Evolutionary conservation across 2,113 vertebrate species (phyloP), one percentile per base, ranked within the genome.

Genomic region (Gopherus flavomarginatus): DNA sequence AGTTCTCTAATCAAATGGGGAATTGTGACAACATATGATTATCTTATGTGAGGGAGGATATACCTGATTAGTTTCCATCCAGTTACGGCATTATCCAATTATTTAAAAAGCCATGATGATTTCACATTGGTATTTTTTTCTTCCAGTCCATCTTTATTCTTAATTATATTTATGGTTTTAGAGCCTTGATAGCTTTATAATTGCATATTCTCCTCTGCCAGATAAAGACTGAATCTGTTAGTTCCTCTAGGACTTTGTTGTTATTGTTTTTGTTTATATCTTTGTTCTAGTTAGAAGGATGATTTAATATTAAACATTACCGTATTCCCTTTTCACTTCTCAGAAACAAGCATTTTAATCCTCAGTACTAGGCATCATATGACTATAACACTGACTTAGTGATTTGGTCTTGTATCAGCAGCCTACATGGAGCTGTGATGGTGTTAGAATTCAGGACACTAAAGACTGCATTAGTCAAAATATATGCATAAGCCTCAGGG

Each of bases 131-230:
- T 96, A 57, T 97, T 97, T 95, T 95, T 96, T 89, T 89, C 29
- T 90, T 87, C 50, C 92, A 85, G 78, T 62, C 31, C 90, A 83
- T 96, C 92, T 97, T 95, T 94, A 94, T 95, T 97, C 94, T 97
- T 98, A 97, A 98, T 98, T 97, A 97, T 97, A 97, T 98, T 93
- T 98, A 95, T 92, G 89, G 81, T 92, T 97, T 97, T 97, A 94
- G 93, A 95, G 87, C 87, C 93, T 96, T 97, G 91, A 97, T 98
- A 96, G 96, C 93, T 98, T 97, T 96, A 92, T 98, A 98, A 98
- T 97, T 98, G 85, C 24, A 2, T 97, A 92, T 93, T 79, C 94
- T 97, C 96, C 79, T 93, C 84, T 97, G 93, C 96, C 95, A 98
- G 97, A 98, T 95, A 97, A 97, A 98, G 92, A 83, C 75, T 82